A percentile compares a stretch with the other conserved stretches of the same genome.
Evolutionary conservation across 2,888 invertebrate species (phyloP).

Genomic region (Stenotaenia linearis): DNA sequence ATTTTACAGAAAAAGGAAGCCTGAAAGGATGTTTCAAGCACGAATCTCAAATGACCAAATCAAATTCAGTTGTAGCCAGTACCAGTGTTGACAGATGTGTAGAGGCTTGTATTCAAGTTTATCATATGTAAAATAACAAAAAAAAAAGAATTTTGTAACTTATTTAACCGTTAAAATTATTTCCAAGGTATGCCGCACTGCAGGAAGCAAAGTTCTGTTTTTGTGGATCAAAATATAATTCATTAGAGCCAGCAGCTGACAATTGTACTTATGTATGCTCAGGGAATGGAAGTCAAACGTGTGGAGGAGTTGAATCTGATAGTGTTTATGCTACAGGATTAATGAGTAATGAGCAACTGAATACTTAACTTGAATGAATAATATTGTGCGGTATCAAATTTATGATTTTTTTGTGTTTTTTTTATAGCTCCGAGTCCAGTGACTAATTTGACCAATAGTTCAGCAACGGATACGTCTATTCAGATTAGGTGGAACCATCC

Average conservation of each 20-base stretch:
- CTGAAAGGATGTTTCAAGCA: conserved; percentile 35
- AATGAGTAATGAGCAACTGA: conserved; percentile 43
- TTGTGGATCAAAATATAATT: conserved; percentile 51
- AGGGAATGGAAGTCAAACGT: conserved; percentile 57
- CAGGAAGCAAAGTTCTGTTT: conserved; percentile 50
- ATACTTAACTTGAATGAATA: too few species aligned
- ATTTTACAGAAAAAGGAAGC: conserved; percentile 34
- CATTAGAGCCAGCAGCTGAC: conserved; percentile 41
- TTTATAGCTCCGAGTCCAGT: conserved; percentile 64
- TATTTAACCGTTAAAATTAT: neutral
- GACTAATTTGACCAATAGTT: conserved; percentile 54
- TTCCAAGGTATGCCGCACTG: conserved; percentile 50
- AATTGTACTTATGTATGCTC: conserved; percentile 51
- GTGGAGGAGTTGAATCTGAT: conserved; percentile 62
- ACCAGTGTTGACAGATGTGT: conserved; percentile 32
- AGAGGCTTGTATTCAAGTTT: conserved; percentile 33
- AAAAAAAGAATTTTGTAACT: neutral
- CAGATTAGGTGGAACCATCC: conserved; percentile 51
- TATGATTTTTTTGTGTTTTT: conserved; percentile 36
- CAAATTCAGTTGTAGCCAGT: conserved; percentile 20
- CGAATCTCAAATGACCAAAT: conserved; percentile 2
- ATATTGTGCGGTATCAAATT: too few species aligned
- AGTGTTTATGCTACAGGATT: conserved; percentile 64
- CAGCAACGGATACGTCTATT: conserved; percentile 60
- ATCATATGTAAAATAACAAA: conserved; percentile 32